Conservation (phyloP, 2,113 vertebrate genomes). For the Peromyscus maniculatus region DNA sequence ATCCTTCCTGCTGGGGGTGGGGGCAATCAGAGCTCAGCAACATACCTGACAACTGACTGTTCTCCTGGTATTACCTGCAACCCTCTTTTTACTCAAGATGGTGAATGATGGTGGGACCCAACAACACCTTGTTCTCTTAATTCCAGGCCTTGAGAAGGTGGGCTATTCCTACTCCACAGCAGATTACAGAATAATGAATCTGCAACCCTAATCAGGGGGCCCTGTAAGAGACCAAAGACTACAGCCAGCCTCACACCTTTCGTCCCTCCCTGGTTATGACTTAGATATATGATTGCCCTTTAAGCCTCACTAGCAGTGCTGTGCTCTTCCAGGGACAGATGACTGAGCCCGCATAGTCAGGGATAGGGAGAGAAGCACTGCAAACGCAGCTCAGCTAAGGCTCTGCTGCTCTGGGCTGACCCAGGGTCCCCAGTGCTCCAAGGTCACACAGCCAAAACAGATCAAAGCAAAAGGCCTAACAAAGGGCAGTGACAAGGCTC, state of each 20-base stretch:
- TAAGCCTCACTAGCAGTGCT: neutral
- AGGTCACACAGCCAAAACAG: neutral
- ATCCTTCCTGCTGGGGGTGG: neutral
- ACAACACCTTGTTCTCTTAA: neutral
- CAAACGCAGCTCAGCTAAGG: neutral
- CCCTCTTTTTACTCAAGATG: conserved; percentile 32
- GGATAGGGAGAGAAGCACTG: neutral
- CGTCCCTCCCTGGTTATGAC: conserved; percentile 4
- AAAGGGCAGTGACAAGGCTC: neutral
- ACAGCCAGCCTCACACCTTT: neutral
- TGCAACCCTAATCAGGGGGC: neutral
- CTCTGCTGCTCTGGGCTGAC: neutral
- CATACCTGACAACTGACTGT: neutral
- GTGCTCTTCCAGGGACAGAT: conserved; percentile 7
- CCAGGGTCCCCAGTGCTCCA: neutral
- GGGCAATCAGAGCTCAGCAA: neutral
- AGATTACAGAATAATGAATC: neutral
- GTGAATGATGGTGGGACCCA: neutral
- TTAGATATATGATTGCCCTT: conserved; percentile 1
- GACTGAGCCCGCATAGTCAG: neutral
- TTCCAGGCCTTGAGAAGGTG: neutral
- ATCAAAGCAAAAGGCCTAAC: neutral
- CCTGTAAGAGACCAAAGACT: neutral
- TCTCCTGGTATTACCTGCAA: neutral
- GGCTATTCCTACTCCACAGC: neutral